These are phyloP conservation scores for Barnardius zonarius DNA, from an alignment of 2,113 vertebrate genomes.

Conservation along the genomic window DNA sequence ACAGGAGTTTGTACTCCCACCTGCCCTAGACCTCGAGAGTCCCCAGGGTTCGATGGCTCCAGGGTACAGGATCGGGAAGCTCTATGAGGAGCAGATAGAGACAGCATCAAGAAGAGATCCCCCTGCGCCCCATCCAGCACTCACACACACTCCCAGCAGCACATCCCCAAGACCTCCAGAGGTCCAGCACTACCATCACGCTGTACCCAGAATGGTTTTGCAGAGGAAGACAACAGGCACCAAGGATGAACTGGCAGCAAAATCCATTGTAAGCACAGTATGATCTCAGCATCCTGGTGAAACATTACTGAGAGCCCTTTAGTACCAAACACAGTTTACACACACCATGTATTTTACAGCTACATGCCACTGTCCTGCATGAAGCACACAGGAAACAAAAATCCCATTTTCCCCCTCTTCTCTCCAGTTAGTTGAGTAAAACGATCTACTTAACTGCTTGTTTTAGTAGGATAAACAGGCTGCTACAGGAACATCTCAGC, in stretches of 20 bases:
- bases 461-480: neutral
- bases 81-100: neutral
- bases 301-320: neutral
- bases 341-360: rapidly evolving
- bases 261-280: neutral
- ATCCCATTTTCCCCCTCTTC: rapidly evolving
- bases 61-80: neutral
- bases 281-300: neutral
- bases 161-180: neutral
- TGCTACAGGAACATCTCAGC: neutral
- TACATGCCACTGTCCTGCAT: neutral
- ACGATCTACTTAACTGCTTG: neutral
- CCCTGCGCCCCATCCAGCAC: neutral
- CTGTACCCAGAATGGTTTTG: neutral
- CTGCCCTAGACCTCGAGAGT: neutral
- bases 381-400: neutral
- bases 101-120: neutral
- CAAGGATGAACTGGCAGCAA: neutral
- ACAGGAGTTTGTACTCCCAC: neutral
- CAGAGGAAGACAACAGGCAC: neutral
- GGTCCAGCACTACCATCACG: rapidly evolving
- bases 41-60: neutral
- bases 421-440: neutral
- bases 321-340: neutral
- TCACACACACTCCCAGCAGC: neutral